Base-by-base conservation (phyloP, 2,888 invertebrate genomes). In the Oasisia sp. region DNA sequence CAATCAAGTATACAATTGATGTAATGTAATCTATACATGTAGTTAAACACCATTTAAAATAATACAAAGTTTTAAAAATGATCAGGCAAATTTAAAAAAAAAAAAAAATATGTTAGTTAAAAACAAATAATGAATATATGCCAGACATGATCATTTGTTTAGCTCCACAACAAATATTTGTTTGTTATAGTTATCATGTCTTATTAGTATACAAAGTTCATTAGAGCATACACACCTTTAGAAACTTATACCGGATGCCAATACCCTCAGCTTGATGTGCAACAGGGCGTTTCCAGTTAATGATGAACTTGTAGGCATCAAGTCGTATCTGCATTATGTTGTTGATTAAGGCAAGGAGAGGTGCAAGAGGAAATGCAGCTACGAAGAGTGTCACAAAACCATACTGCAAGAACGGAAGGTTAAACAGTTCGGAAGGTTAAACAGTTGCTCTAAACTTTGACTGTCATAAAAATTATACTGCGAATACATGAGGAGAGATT, bases 381-480 rank as follows among this genome's bases (percentile, higher is more conserved):
- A 99, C 99, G 97, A 99, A 99, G 94, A 99, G 98, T 5, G 99
- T 99, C 91, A 99, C 98, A 97, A 99, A 99, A 0, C 99, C 99
- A 97, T 99, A 99, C 96, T 99, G 99, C 90, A 99, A 94, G 11
- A 95, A 95, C 96, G 32, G 94, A 92, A 27, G 19, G 3, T 27
- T 19, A 74, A 50, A 27, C 7, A 27, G 5, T 74, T 74, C 96
- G 32, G 94, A 92, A 27, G 19, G 3, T 27, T 19, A 74, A 50
- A 27, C 7, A 27, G 5, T 74, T 74, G 74, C 74, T 27, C n/a
- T 74, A 74, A 74, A 74, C 74, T 5, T 74, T 74, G 7, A 74
- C 27, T 27, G n/a, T n/a, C 27, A 27, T 74, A 7, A 19, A 27
- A 38, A 38, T 38, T 14, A 7, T 50, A 50, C 50, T 12, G 50